Conservation (phyloP, 2,797 vertebrate species). For the Astyanax mexicanus region DNA sequence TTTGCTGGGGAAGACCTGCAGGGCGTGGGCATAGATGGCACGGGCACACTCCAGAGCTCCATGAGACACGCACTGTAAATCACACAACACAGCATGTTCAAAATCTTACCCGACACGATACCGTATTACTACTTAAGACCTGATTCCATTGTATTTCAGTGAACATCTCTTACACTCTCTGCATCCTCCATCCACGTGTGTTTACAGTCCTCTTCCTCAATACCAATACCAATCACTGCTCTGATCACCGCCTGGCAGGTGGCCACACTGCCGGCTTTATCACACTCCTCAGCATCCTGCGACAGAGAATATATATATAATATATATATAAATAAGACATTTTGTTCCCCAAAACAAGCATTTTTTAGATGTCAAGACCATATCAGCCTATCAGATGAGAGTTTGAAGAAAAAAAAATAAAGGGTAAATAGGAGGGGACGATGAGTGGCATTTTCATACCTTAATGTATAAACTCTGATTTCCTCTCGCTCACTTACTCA, state of each 20-base stretch:
- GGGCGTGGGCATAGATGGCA: constrained; percentile 95
- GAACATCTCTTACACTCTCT: constrained; percentile 86
- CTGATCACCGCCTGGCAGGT: constrained; percentile 96
- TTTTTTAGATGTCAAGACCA: no score
- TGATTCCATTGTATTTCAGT: no score
- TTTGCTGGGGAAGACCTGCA: constrained; percentile 98
- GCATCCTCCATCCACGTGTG: constrained; percentile 99
- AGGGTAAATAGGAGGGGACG: no score
- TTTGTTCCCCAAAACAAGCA: no score
- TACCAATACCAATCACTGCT: constrained; percentile 95
- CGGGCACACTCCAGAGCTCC: constrained; percentile 94
- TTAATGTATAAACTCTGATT: no score
- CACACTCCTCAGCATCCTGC: constrained; percentile 97
- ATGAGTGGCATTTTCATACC: no score
- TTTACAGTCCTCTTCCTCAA: constrained; percentile 96
- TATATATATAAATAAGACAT: no score
- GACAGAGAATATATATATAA: constrained; percentile 40
- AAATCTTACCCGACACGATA: neutral
- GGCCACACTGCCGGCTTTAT: constrained; percentile 96
- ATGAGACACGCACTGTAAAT: constrained; percentile 91
- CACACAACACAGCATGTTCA: neutral
- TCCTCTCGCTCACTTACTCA: no score
- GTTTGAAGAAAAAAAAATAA: no score
- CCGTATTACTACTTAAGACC: no score
- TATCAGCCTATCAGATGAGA: no score